Conservation (phyloP, 2,113 vertebrate species). For the Tupaia chinensis region DNA sequence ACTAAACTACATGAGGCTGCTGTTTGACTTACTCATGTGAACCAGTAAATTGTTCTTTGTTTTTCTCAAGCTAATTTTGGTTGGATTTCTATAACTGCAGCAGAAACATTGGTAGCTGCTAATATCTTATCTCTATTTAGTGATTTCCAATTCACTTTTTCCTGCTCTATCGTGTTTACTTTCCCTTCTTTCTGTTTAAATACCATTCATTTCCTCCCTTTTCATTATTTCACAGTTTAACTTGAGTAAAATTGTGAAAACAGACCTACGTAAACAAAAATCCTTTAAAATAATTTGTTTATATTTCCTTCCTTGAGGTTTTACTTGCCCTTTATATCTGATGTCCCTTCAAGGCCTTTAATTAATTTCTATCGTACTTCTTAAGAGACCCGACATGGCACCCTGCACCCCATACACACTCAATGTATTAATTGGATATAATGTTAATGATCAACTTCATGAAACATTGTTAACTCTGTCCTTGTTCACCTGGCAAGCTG, state of each 20-base stretch:
- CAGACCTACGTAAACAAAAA: not conserved
- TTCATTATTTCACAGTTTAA: conserved; percentile 2
- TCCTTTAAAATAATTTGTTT: conserved; percentile 67
- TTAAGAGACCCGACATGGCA: conserved; percentile 37
- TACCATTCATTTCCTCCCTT: not conserved
- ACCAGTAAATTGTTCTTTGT: not conserved
- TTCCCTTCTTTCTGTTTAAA: not conserved
- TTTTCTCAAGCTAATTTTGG: not conserved
- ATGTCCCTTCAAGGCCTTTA: conserved; percentile 58
- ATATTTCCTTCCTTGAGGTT: conserved; percentile 52
- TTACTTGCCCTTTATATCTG: conserved; percentile 60
- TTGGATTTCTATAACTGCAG: not conserved
- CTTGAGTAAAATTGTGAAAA: conserved; percentile 45
- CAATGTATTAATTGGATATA: conserved; percentile 72
- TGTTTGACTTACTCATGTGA: not conserved
- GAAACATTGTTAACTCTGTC: conserved; percentile 70
- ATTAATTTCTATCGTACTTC: conserved; percentile 71
- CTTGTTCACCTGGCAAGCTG: conserved; percentile 77
- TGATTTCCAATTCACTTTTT: not conserved
- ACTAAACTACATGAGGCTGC: not conserved
- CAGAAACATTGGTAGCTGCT: not conserved
- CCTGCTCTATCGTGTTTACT: not conserved
- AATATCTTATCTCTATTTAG: not conserved
- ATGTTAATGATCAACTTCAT: conserved; percentile 75
- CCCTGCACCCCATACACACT: conserved; percentile 2